Evolutionary conservation across 1,140 invertebrate species (phyloP), one percentile per base, ranked within the genome.

Genomic region (Drosophila nikananu): DNA sequence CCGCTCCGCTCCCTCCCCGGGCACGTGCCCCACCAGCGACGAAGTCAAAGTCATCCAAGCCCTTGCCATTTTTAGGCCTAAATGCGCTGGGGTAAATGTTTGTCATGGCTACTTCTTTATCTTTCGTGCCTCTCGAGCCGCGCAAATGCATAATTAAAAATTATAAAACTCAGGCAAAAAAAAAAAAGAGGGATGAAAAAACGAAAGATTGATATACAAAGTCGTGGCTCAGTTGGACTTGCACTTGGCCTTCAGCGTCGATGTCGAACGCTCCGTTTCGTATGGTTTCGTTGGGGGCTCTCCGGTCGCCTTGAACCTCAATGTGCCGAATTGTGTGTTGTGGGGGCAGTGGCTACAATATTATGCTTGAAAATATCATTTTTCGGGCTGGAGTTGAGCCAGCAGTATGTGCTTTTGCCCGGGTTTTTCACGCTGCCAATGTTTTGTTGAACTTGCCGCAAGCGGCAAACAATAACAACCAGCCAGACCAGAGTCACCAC

Each of bases 291-390:
- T 80, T 55, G 32, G 66, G 32, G 51, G 41, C 44, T 25, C 30
- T 39, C n/a, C n/a, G 21, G 58, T 80, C 49, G 77, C 86, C 86
- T 90, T 90, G 86, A 90, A 90, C 86, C 86, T 90, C 86, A 90
- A 82, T 91, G 82, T 91, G 82, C 82, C 86, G 86, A 90, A 89
- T 86, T 74, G 66, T 90, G 65, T 74, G 77, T 21, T 57, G 51
- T 44, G 74, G 81, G 61, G 41, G 48, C 72, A 37, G 32, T 2
- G 32, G 32, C 52, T 23, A 37, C 35, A 55, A 23, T 39, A 57
- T 57, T 39, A 57, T 57, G 54, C 21, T 57, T 57, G 54, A 15
- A 23, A 57, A 57, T 39, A 57, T 57, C 62, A 59, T 59, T 64
- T 66, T 57, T 77, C 42, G 68, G 59, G 63, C 67, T 63, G 51